Evolutionary conservation across 2,888 invertebrate genomes (phyloP).

Genomic region (Drosophila mettleri): DNA sequence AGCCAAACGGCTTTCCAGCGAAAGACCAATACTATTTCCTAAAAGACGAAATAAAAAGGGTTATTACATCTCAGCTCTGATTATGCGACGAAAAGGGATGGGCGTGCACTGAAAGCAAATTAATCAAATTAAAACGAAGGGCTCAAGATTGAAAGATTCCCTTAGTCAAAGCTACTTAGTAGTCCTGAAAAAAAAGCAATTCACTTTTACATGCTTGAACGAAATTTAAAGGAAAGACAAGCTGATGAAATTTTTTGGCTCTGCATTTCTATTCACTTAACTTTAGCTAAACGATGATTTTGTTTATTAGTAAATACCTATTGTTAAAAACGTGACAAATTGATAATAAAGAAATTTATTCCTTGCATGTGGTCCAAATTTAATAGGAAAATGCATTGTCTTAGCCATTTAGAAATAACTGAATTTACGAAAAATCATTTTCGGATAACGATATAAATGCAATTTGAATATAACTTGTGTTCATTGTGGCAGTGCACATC

Average conservation of each 20-base stretch:
- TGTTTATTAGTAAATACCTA: too few species aligned
- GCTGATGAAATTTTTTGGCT: not conserved
- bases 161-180: constrained; percentile 15
- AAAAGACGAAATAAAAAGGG: constrained; percentile 49
- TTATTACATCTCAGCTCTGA: constrained; percentile 50
- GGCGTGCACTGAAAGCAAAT: constrained; percentile 55
- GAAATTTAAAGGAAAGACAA: not conserved
- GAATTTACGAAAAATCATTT: not conserved
- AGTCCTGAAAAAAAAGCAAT: not conserved
- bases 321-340: too few species aligned
- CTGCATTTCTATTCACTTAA: too few species aligned
- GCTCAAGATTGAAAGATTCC: constrained; percentile 1
- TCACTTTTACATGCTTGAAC: not conserved
- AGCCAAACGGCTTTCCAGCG: not conserved
- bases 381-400: too few species aligned
- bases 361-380: too few species aligned
- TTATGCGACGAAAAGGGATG: constrained; percentile 27
- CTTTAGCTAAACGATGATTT: too few species aligned
- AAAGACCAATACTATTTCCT: constrained; percentile 38
- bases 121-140: constrained; percentile 19
- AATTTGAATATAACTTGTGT: too few species aligned
- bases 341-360: too few species aligned
- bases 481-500: too few species aligned
- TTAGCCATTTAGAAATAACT: not conserved
- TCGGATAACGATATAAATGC: too few species aligned